These are phyloP conservation scores for Sinosuthora webbiana DNA, from an alignment of 2,113 vertebrate species.

Conservation along the genomic window DNA sequence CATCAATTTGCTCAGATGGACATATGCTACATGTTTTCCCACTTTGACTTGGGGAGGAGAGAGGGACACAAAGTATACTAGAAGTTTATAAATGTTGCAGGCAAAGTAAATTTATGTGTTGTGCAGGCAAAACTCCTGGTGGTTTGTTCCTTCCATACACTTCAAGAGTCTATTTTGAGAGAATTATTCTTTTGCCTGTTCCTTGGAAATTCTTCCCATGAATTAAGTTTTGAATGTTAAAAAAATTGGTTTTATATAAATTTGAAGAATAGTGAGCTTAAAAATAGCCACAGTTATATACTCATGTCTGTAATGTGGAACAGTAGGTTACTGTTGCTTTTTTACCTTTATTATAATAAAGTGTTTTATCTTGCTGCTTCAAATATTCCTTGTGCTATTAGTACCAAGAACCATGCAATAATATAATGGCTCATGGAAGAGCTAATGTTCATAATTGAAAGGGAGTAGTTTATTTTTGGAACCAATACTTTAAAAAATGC, in stretches of 20 bases:
- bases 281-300: background rate
- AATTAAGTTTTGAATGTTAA: background rate
- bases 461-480: background rate
- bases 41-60: background rate
- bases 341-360: background rate
- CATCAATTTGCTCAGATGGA: background rate
- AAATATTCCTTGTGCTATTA: background rate
- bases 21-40: background rate
- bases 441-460: background rate
- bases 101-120: background rate
- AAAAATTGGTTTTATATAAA: background rate
- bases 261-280: background rate
- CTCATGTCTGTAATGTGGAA: background rate
- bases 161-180: background rate
- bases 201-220: background rate
- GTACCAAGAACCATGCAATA: background rate
- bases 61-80: background rate
- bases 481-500: background rate
- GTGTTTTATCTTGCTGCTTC: background rate
- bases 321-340: background rate
- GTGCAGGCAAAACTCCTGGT: background rate
- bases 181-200: background rate
- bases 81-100: background rate
- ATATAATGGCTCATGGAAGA: background rate
- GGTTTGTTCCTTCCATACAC: background rate